Base-by-base conservation (phyloP, 2,888 invertebrate genomes). In the Augochlorella aurata region DNA sequence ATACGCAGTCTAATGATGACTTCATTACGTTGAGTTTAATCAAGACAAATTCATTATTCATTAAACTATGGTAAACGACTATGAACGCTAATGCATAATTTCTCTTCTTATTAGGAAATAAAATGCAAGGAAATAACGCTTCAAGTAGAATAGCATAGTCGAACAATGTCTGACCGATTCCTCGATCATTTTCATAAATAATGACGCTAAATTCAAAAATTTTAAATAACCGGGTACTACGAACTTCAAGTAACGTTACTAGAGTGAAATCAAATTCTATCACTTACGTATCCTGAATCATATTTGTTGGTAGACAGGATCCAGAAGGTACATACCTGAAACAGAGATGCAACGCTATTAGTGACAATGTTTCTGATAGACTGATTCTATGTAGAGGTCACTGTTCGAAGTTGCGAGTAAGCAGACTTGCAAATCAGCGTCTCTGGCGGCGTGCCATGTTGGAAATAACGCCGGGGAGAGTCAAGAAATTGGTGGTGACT, bases 401-500 rank as follows among this genome's bases (percentile, higher is more conserved):
- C 77, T 78, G 78, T 88, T 83, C 83, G 83, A 82, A 79, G 83
- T 83, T 85, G 84, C 83, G 86, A 89, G 88, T 88, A 88, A 87
- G 77, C 58, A 70, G 80, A 52, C 82, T 80, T 68, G 73, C 81
- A 84, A 86, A 83, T 81, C 81, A 87, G 84, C 84, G 84, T 85
- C 82, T 79, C 80, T 89, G 89, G 89, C 89, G 24, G 18, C 74
- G 81, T 82, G 89, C 87, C 90, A 88, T 77, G 85, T 74, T 80
- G 80, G 76, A 90, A 90, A 90, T 89, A 91, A 90, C 88, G 84
- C 78, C 81, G 87, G 85, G 24, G 86, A 85, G 85, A 86, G 85
- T 81, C 86, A 88, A 90, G 91, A 90, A 91, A 89, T 90, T 91
- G 88, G 85, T 87, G 87, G 85, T 81, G 74, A 89, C 90, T 92